These are phyloP conservation scores for Lasius platythorax DNA, from an alignment of 2,888 invertebrate species.

Conservation along the genomic window DNA sequence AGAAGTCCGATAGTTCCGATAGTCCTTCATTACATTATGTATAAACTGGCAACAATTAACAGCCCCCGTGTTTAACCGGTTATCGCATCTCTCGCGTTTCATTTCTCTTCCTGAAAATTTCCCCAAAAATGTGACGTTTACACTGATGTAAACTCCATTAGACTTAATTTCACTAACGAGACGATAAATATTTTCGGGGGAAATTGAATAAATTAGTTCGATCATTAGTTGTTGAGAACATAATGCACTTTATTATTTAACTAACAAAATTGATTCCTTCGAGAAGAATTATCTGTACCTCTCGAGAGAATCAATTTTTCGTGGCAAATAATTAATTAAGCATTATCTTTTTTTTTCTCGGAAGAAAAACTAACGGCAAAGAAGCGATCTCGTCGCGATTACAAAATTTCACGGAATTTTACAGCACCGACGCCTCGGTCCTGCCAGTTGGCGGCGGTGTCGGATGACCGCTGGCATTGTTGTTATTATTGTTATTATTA, in stretches of 20 bases:
- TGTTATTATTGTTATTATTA: conserved; percentile 84
- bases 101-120: not conserved
- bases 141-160: not conserved
- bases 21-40: conserved; percentile 77
- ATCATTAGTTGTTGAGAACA: not conserved
- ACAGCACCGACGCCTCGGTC: conserved; percentile 89
- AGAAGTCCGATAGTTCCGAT: conserved; percentile 74
- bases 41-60: conserved; percentile 86
- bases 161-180: not conserved
- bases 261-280: not conserved
- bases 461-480: conserved; percentile 79
- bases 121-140: not conserved
- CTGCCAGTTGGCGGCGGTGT: conserved; percentile 84
- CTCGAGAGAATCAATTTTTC: not conserved
- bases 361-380: conserved; percentile 10
- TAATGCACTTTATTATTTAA: not conserved
- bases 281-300: not conserved
- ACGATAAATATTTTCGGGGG: not conserved
- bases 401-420: conserved; percentile 67
- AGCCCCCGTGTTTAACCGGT: conserved; percentile 77
- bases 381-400: not conserved
- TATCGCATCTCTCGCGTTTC: not conserved
- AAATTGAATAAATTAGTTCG: not conserved
- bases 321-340: conserved; percentile 3
- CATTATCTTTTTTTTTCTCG: not conserved